These are phyloP conservation scores for Myoxocephalus aenaeus DNA, from an alignment of 2,797 vertebrate genomes.

Conservation along the genomic window DNA sequence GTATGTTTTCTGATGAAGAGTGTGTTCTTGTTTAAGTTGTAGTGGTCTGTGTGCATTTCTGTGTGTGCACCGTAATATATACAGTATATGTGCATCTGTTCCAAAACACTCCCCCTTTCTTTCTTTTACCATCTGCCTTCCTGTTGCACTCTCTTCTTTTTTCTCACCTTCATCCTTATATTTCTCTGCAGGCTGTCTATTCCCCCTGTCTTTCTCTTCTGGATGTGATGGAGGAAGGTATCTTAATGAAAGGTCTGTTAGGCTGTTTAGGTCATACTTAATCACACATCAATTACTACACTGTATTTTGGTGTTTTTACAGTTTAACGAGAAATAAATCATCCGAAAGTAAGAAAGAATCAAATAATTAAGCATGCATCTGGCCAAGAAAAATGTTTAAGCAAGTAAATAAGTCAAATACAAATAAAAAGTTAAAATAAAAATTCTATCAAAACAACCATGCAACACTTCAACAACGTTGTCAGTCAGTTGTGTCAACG, in stretches of 20 bases:
- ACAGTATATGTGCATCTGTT: neutral
- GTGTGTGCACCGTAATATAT: neutral
- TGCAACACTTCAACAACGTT: no score
- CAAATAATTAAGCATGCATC: no score
- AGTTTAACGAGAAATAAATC: no score
- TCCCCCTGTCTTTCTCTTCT: neutral
- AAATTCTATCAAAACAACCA: no score
- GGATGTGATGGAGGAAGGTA: neutral
- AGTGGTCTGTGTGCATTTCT: neutral
- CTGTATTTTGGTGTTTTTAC: no score
- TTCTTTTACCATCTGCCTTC: neutral
- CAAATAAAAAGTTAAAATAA: no score
- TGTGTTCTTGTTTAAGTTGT: slow-evolving; percentile 26
- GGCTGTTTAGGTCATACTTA: neutral
- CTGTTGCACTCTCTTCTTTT: neutral
- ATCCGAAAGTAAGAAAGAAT: no score
- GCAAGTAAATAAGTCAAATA: no score
- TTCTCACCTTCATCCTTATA: neutral
- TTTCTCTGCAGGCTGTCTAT: neutral
- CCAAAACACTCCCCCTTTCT: neutral
- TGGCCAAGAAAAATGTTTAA: no score
- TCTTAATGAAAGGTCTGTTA: neutral
- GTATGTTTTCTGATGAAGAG: slow-evolving; percentile 74
- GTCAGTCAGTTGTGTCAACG: no score
- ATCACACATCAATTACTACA: neutral